A percentile compares a stretch with the other conserved stretches of the same genome.
Conservation (phyloP, 2,113 vertebrate genomes). For the Chamaetylas fuelleborni region DNA sequence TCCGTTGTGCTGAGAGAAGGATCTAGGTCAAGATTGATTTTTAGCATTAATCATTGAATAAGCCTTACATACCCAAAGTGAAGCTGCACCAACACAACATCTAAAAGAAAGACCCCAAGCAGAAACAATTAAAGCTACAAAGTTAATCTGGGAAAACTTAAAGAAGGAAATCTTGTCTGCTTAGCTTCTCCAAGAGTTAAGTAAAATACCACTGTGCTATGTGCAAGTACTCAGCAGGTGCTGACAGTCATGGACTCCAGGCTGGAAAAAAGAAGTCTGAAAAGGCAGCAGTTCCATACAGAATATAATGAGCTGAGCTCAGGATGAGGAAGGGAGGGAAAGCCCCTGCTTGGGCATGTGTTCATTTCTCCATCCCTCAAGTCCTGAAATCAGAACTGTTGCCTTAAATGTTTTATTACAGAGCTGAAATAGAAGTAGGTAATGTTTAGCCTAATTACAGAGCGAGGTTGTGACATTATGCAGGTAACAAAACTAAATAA, state of each 20-base stretch:
- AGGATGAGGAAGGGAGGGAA: neutral
- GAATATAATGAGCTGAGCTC: neutral
- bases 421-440: neutral
- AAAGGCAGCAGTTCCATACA: neutral
- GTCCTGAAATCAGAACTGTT: neutral
- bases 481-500: neutral
- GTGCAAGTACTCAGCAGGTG: neutral
- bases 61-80: neutral
- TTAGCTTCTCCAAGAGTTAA: neutral
- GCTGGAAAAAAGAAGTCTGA: neutral
- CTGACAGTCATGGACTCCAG: neutral
- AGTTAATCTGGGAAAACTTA: neutral
- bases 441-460: constrained; percentile 6
- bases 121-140: neutral
- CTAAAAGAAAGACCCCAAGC: neutral
- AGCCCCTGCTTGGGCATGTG: neutral
- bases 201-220: neutral
- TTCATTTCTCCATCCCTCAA: neutral
- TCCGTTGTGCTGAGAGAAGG: neutral
- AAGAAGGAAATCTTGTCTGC: neutral
- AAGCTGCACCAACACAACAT: neutral
- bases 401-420: neutral
- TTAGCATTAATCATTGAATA: neutral
- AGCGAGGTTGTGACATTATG: neutral
- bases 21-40: neutral